Base-by-base conservation (phyloP, 2,113 vertebrate species). In the Sinocyclocheilus anophthalmus region DNA sequence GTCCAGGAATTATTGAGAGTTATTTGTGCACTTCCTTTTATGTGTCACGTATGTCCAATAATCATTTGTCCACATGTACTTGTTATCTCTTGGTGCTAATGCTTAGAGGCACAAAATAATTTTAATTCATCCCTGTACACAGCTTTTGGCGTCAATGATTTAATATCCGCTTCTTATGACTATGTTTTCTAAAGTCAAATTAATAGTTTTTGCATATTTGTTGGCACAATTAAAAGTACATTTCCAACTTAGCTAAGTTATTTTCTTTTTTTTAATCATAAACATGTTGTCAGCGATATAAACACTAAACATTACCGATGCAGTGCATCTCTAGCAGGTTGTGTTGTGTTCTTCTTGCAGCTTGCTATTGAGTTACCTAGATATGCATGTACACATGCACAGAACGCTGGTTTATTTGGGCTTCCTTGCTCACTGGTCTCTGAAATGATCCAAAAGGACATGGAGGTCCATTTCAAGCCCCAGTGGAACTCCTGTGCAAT, bases 401-500 rank as follows among this genome's bases (percentile, higher is more conserved):
- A 72, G 10, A 50, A 85, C 2, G 18, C n/a, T 77, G 59, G 67
- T 57, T 77, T 83, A 69, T 87, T 87, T 83, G 85, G 26, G 73
- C 53, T 76, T 77, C 50, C 80, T 87, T 83, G 85, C 73, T 87
- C 72, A 83, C 57, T 83, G 85, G 72, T 87, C 70, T 86, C 79
- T 86, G 79, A 83, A 86, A 80, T 80, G 22, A 86, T 83, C 65
- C 76, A 75, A 86, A 84, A 84, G 81, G 80, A 84, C 72, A 78
- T 39, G 63, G 39, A 69, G 59, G 87, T 85, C 83, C 83, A 81
- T 86, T 82, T 81, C 83, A 85, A 67, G 65, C 72, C 53, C 61
- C 84, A 85, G 50, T 26, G 61, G 73, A 85, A 26, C 22, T 73
- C 26, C 63, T 83, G 42, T 55, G 84, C 61, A 37, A 39, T 85